Evolutionary conservation across 2,888 invertebrate genomes (phyloP), one percentile per base, ranked within the genome.

Genomic region (Aphidius colemani): DNA sequence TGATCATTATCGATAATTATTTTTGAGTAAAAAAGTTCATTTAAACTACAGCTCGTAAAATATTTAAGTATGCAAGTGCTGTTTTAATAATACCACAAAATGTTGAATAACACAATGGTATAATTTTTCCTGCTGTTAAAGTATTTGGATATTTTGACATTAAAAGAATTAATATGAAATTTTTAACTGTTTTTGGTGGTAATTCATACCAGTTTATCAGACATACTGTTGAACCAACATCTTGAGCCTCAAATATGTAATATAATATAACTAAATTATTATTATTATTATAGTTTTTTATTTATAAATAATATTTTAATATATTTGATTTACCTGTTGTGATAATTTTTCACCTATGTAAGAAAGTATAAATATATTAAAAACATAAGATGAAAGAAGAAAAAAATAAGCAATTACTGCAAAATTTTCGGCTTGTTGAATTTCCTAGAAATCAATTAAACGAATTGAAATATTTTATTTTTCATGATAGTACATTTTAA

Each of bases 321-420:
- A 18, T 1, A 18, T 18, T 18, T 18, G 13, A 18, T 18, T 18
- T 18, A 78, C 78, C 71, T 78, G 69, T 61, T 78, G 75, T 0
- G 71, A 70, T 6, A 78, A 67, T 59, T 72, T 68, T 67, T 79
- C 77, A 0, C 79, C 79, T 30, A 78, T 77, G 61, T 75, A 78
- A 43, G 78, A 79, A 56, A 76, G 68, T 60, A 78, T 75, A 49
- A 77, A 77, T 53, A 79, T 78, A 61, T 79, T 79, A 43, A 76
- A 78, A 6, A 68, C 75, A 39, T 78, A 75, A 0, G 78, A 78
- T 51, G 75, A 60, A 1, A 78, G 65, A 6, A 79, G 66, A 6
- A 71, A 69, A 30, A 69, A 74, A 56, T 73, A 79, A 0, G 78
- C 76, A 39, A 76, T 60, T 0, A 71, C 73, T 41, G 72, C 75